Evolutionary conservation across 2,888 invertebrate genomes (phyloP), one percentile per base, ranked within the genome.

Genomic region (Shargacucullia verbasci): DNA sequence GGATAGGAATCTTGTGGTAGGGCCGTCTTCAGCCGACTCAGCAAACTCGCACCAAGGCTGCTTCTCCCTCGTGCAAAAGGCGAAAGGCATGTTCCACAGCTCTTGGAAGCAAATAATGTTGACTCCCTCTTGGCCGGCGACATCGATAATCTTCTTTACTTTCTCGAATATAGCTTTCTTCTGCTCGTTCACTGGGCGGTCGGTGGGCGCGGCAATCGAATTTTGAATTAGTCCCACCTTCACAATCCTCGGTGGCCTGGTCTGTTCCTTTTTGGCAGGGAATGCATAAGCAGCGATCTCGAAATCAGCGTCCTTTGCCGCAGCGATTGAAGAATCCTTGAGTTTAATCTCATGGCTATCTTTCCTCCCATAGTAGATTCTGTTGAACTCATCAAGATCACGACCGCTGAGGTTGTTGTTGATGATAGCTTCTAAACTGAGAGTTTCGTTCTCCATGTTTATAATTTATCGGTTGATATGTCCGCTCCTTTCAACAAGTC

Each of bases 41-140:
- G 99, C 99, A 88, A 99, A 99, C 90, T 99, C 98, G 81, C 98
- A 98, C 99, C 99, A 99, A 0, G 99, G 99, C 64, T 96, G 95
- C 85, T 98, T 99, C 91, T 99, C 99, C 37, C 99, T 95, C 0
- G 99, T 99, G 87, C 99, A 99, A 90, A 99, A 99, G 0, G 98
- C 99, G 92, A 99, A 99, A 0, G 99, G 99, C 99, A 99, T 99
- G 55, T 97, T 97, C 99, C 99, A 99, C 9, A 99, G 97, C 90
- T 99, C 99, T 91, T 99, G 99, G 80, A 99, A 96, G 83, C 99
- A 99, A 43, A 99, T 89, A 40, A 99, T 95, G 86, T 99, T 99
- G 44, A 98, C 99, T 1, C 96, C 96, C 69, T 96, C 96, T 46
- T 94, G 90, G 0, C 97, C 97, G 0, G 99, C 99, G 0, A 97